Percentiles rank a stretch among this genome's conserved stretches.
Evolutionary conservation across 1,140 invertebrate species (phyloP).

Genomic region (Neelides sp.): DNA sequence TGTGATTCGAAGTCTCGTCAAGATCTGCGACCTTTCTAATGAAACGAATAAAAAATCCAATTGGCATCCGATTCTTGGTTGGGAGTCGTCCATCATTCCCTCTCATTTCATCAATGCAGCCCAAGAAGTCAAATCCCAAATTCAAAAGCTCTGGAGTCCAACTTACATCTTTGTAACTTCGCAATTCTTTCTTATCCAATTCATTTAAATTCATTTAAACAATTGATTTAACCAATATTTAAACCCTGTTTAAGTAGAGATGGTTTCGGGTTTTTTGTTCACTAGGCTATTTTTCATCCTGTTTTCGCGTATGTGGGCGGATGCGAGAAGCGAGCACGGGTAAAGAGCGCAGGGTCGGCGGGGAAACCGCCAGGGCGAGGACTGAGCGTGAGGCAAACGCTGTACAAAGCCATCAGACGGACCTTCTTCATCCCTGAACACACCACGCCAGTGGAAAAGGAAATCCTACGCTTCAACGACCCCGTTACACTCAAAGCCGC

Average conservation of each 20-base stretch:
- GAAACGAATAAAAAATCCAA: slow-evolving; percentile 73
- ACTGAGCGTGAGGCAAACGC: too few relatives aligned
- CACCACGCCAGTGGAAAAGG: too few relatives aligned
- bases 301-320: neutral
- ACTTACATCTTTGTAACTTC: slow-evolving; percentile 20
- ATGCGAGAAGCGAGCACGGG: too few relatives aligned
- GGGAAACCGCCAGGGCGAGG: too few relatives aligned
- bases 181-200: too few relatives aligned
- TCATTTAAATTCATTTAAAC: too few relatives aligned
- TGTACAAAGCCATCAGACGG: too few relatives aligned
- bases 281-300: neutral
- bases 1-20: slow-evolving; percentile 63
- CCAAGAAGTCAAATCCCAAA: slow-evolving; percentile 11
- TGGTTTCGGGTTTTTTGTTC: neutral
- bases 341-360: too few relatives aligned
- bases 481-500: slow-evolving; percentile 16
- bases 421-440: too few relatives aligned
- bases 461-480: too few relatives aligned
- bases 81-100: slow-evolving; percentile 39
- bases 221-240: too few relatives aligned
- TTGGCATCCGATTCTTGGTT: slow-evolving; percentile 96
- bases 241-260: too few relatives aligned
- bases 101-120: slow-evolving; percentile 20
- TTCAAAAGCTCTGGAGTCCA: slow-evolving; percentile 23
- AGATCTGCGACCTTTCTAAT: slow-evolving; percentile 70